Percentiles rank a stretch among this genome's conserved stretches.
phyloP scores from a whole-genome alignment of 2,888 invertebrate genomes.

The Tryphoninae sp. region DNA sequence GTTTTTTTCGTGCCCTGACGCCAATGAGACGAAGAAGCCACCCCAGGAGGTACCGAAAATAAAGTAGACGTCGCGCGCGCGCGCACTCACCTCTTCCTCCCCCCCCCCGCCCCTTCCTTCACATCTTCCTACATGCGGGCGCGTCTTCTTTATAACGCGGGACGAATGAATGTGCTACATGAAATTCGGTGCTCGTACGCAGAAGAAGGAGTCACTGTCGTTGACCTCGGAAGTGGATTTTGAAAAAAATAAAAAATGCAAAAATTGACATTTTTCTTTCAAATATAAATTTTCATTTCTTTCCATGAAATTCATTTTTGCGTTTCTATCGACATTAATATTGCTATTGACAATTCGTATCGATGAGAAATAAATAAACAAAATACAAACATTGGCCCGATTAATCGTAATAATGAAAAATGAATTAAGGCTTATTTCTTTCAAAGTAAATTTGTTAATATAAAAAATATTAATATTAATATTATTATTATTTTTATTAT shows the following conservation, averaged over 20 bases:
- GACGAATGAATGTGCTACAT: background rate
- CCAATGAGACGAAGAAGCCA: conserved; percentile 60
- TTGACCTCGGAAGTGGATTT: background rate
- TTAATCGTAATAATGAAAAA: background rate
- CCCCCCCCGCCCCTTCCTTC: background rate
- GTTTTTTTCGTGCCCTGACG: conserved; percentile 55
- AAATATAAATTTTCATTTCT: background rate
- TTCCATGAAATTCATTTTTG: background rate
- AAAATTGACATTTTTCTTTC: background rate
- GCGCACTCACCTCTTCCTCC: background rate
- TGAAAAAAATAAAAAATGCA: background rate
- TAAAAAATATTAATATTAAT: too few relatives aligned
- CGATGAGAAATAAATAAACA: too few relatives aligned
- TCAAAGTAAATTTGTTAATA: too few relatives aligned
- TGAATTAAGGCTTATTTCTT: background rate
- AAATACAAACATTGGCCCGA: too few relatives aligned
- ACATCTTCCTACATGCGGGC: too few relatives aligned
- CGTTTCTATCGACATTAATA: background rate
- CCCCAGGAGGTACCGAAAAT: conserved; percentile 76
- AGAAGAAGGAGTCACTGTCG: conserved; percentile 1
- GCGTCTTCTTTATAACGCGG: conserved; percentile 8
- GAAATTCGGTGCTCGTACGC: background rate
- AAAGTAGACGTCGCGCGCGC: conserved; percentile 70
- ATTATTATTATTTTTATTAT: too few relatives aligned
- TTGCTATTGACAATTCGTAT: background rate